Evolutionary conservation across 2,888 invertebrate species (phyloP).

Genomic region (Synanthedon myopaeformis): DNA sequence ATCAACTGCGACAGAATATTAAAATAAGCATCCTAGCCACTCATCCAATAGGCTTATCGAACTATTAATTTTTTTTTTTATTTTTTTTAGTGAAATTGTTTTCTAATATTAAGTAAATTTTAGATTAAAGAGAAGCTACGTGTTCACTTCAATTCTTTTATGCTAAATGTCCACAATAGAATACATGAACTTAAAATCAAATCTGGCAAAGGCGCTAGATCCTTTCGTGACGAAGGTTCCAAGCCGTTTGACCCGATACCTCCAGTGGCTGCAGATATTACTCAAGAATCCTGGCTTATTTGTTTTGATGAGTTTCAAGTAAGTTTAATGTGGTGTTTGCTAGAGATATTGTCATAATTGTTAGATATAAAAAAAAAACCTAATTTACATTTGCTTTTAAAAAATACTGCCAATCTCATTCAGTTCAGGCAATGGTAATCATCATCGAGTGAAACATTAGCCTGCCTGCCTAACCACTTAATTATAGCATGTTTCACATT

Average conservation of each 20-base stretch:
- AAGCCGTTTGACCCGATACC: constrained; percentile 91
- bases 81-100: no score
- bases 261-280: constrained; percentile 90
- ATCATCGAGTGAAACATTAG: no score
- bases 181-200: constrained; percentile 86
- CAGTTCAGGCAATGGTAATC: no score
- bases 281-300: constrained; percentile 88
- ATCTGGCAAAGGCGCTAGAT: constrained; percentile 58
- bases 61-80: no score
- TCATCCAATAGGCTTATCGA: no score
- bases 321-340: constrained; percentile 11
- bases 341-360: constrained; percentile 1
- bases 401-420: no score
- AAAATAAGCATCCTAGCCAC: no score
- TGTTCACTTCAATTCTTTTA: constrained; percentile 97
- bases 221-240: constrained; percentile 51
- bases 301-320: constrained; percentile 99
- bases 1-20: no score
- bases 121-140: constrained; percentile 79
- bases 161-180: constrained; percentile 93
- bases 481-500: no score
- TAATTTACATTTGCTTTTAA: no score
- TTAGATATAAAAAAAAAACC: not conserved
- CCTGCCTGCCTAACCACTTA: no score
- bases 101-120: constrained; percentile 11